These are phyloP conservation scores for Drosophila jambulina DNA, from an alignment of 1,140 invertebrate genomes.

Conservation along the genomic window DNA sequence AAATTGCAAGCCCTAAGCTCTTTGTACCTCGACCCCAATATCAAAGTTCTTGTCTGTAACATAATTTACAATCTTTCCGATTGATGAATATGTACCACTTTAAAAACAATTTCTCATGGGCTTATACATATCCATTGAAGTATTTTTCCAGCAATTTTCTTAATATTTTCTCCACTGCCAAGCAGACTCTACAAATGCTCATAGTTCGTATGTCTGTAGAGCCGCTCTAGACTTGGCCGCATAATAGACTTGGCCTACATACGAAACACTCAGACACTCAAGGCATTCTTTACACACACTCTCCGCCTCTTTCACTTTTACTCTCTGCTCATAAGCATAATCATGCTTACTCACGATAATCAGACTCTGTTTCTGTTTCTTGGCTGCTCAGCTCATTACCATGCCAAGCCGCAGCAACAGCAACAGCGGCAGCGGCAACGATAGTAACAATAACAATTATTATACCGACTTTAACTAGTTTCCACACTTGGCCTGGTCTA, in stretches of 20 bases:
- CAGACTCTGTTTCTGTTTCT: slow-evolving; percentile 62
- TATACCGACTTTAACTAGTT: slow-evolving; percentile 80
- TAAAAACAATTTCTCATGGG: slow-evolving; percentile 32
- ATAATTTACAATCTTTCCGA: slow-evolving; percentile 28
- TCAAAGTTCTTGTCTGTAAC: slow-evolving; percentile 8
- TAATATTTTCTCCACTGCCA: slow-evolving; percentile 36
- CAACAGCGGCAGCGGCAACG: slow-evolving; percentile 19
- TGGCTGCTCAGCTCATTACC: slow-evolving; percentile 71
- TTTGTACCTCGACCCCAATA: neutral
- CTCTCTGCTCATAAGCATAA: slow-evolving; percentile 79
- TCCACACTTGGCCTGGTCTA: slow-evolving; percentile 82
- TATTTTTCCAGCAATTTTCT: slow-evolving; percentile 47
- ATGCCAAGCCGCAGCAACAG: slow-evolving; percentile 50
- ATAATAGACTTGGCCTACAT: slow-evolving; percentile 79
- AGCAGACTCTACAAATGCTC: slow-evolving; percentile 12
- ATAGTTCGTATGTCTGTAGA: slow-evolving; percentile 17
- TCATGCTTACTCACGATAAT: slow-evolving; percentile 82
- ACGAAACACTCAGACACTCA: slow-evolving; percentile 55
- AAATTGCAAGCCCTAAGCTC: neutral
- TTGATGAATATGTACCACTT: slow-evolving; percentile 33
- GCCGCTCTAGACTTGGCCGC: slow-evolving; percentile 48
- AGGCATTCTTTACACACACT: slow-evolving; percentile 57
- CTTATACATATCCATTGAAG: slow-evolving; percentile 2
- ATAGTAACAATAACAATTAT: slow-evolving; percentile 78
- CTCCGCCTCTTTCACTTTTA: slow-evolving; percentile 66